These are phyloP conservation scores for Bradypodion ventrale DNA, from an alignment of 2,797 vertebrate species.

Conservation along the genomic window DNA sequence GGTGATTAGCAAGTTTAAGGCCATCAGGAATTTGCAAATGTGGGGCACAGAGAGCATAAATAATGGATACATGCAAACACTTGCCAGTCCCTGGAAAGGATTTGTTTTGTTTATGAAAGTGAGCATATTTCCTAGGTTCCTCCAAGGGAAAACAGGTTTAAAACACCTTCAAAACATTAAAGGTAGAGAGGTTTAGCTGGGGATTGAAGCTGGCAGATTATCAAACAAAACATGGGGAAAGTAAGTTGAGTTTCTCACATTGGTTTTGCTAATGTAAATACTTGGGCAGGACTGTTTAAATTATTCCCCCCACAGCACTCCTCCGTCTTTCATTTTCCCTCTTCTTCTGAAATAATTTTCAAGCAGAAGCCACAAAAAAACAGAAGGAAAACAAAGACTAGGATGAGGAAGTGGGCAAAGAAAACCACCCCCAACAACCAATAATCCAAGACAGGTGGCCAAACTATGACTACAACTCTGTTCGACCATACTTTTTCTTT, in stretches of 20 bases:
- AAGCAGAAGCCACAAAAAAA: background rate
- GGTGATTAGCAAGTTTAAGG: conserved; percentile 72
- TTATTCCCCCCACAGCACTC: no score
- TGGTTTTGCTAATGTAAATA: background rate
- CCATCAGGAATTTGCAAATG: conserved; percentile 70
- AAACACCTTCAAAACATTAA: conserved; percentile 43
- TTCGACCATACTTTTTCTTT: rapidly evolving
- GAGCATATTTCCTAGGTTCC: conserved; percentile 66
- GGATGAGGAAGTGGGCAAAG: no score
- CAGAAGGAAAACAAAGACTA: background rate
- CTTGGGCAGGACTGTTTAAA: background rate
- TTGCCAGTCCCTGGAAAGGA: conserved; percentile 63
- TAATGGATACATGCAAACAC: conserved; percentile 72
- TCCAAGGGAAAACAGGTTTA: conserved; percentile 60
- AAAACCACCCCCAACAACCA: no score
- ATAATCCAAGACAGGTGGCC: no score
- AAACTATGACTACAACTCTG: no score
- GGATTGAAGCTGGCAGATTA: no score
- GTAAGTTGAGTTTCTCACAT: background rate
- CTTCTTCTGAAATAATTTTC: background rate
- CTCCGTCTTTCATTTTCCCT: no score
- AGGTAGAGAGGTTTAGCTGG: background rate
- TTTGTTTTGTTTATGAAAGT: conserved; percentile 52
- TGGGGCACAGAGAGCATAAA: conserved; percentile 65
- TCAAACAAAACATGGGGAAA: background rate